Evolutionary conservation across 2,113 vertebrate species (phyloP).

Genomic region (Puntigrus tetrazona): DNA sequence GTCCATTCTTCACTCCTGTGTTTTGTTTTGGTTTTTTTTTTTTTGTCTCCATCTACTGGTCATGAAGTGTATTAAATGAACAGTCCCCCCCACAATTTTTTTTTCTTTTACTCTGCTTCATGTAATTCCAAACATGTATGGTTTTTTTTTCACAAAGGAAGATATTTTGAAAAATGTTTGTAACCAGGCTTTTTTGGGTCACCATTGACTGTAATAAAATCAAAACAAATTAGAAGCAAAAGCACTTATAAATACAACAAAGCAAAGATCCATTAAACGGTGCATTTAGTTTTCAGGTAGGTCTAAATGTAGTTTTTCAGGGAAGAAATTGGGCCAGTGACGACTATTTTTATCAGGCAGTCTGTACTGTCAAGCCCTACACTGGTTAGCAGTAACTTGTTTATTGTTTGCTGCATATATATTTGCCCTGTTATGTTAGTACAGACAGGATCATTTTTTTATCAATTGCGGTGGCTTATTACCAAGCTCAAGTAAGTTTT

Average conservation of each 20-base stretch:
- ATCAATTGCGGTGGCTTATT: neutral
- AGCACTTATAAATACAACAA: too few species aligned
- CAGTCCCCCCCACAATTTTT: too few species aligned
- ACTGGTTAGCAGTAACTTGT: neutral
- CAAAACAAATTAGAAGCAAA: too few species aligned
- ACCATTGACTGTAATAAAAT: too few species aligned
- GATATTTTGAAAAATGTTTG: too few species aligned
- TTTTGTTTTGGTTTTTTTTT: too few species aligned
- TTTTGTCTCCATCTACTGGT: conserved; percentile 37
- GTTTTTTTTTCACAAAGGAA: too few species aligned
- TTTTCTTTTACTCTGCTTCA: too few species aligned
- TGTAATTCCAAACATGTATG: too few species aligned
- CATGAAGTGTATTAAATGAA: neutral
- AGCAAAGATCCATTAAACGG: neutral
- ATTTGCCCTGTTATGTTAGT: neutral
- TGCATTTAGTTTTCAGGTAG: neutral
- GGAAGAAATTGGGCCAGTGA: neutral
- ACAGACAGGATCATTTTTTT: neutral
- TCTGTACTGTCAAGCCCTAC: neutral
- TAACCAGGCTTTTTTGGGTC: too few species aligned
- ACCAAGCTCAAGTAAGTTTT: too few species aligned
- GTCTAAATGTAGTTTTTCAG: neutral
- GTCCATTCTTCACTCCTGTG: neutral
- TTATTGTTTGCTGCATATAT: neutral
- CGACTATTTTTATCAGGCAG: too few species aligned